A percentile compares a stretch with the other conserved stretches of the same genome.
These are phyloP conservation scores for Ondatra zibethicus DNA, from an alignment of 2,113 vertebrate genomes.

Conservation along the genomic window DNA sequence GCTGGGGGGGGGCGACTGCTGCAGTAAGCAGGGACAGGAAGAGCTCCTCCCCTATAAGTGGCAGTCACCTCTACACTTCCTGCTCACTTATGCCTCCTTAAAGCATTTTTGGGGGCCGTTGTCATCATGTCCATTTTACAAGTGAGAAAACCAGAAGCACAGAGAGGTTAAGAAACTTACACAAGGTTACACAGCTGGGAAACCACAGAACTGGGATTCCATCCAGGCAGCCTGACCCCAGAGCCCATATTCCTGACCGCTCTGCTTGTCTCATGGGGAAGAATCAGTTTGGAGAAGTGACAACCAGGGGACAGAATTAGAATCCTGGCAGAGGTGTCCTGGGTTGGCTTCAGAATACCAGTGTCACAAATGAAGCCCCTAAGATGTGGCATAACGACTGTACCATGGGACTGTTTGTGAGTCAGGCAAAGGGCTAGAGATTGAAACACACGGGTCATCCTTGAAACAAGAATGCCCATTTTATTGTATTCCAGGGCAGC, in stretches of 20 bases:
- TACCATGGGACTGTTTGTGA: too few species aligned
- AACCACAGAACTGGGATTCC: neutral
- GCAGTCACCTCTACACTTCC: neutral
- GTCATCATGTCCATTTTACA: neutral
- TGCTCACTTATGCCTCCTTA: neutral
- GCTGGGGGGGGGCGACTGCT: neutral
- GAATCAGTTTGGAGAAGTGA: constrained; percentile 32
- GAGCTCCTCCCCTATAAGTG: neutral
- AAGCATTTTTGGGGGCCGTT: neutral
- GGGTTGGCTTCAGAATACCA: constrained; percentile 14
- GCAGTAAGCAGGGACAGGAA: neutral
- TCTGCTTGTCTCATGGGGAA: neutral
- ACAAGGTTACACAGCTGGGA: constrained; percentile 13
- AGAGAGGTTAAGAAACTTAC: constrained; percentile 15
- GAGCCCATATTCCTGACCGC: neutral
- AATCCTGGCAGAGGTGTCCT: constrained; percentile 8
- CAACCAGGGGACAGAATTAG: constrained; percentile 34
- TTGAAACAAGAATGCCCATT: too few species aligned
- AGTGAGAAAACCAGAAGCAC: constrained; percentile 16
- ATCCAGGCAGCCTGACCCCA: neutral
- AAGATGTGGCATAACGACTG: too few species aligned
- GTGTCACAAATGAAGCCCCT: neutral
- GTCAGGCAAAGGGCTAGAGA: too few species aligned
- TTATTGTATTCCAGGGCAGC: too few species aligned
- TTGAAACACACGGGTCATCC: too few species aligned